Base-by-base conservation (phyloP, 2,888 invertebrate genomes). In the Gnatocerus cornutus region DNA sequence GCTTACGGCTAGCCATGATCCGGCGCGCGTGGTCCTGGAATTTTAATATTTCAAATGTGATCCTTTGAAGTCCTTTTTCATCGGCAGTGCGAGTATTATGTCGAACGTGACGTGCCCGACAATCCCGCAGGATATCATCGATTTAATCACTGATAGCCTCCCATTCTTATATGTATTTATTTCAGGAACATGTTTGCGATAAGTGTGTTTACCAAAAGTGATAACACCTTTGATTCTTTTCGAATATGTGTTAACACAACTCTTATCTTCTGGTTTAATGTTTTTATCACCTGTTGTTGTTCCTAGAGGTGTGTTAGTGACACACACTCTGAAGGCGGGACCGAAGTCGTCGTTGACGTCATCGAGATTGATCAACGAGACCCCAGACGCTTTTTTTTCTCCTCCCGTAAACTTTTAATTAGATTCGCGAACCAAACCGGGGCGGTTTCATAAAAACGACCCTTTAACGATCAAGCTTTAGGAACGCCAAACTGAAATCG, bases 321-420 rank as follows among this genome's bases (percentile, higher is more conserved):
- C 43, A 56, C 56, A 41, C 27, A 53, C 52, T 33, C 33, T 12
- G 37, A 37, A 37, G 37, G 37, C 37, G 52, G 13, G 21, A 53
- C 13, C 21, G 13, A 53, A 37, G 41, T 41, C 41, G 41, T 55
- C 33, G 7, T 45, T 58, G 58, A 58, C 58, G 58, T 59, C 59
- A 59, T 14, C 16, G 56, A 27, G 30, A 50, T 29, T 58, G n/a
- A 58, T 58, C 56, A 37, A 56, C 43, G 13, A 10, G 13, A 41
- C 59, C 45, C 45, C 59, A 29, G 43, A 45, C 41, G 58, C 16
- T 5, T 59, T 59, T 56, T 59, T 37, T 21, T 21, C 21, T 45
- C 46, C 45, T 59, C 59, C 27, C 45, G 53, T 45, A 37, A 61
- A 61, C 61, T 61, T 61, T 61, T 61, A 61, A 61, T 61, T 61